Evolutionary conservation across 2,113 vertebrate genomes (phyloP).

Genomic region (Rhinopithecus roxellana): DNA sequence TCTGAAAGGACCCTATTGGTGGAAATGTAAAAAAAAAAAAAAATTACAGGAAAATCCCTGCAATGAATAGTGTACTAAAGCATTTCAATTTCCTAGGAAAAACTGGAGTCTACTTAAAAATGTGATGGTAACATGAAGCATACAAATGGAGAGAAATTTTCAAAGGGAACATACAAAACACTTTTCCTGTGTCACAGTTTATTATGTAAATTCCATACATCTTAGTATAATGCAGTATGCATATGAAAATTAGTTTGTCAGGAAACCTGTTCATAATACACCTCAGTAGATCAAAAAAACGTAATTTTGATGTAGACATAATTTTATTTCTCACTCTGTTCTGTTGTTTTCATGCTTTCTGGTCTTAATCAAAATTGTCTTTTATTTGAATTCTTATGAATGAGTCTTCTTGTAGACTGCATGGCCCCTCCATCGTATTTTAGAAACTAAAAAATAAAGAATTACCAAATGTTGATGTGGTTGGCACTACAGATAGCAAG

Average conservation of each 20-base stretch:
- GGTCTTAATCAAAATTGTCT: slow-evolving; percentile 10
- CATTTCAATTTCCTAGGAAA: slow-evolving; percentile 59
- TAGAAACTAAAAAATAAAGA: background rate
- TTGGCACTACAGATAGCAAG: background rate
- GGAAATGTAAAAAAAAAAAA: background rate
- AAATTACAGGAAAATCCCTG: slow-evolving; percentile 39
- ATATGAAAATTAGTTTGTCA: slow-evolving; percentile 22
- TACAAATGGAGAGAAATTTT: slow-evolving; percentile 45
- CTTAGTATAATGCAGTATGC: background rate
- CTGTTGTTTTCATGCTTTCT: background rate
- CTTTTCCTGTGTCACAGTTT: background rate
- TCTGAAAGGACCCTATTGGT: slow-evolving; percentile 61
- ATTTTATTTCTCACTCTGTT: background rate
- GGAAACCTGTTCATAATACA: background rate
- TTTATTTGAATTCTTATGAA: slow-evolving; percentile 39
- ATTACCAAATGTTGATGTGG: background rate
- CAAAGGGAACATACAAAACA: slow-evolving; percentile 14
- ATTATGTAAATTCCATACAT: background rate
- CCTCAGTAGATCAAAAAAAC: slow-evolving; percentile 17
- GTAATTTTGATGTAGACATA: background rate
- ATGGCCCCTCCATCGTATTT: background rate
- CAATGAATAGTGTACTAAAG: slow-evolving; percentile 43
- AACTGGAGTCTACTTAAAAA: slow-evolving; percentile 41
- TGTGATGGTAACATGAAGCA: slow-evolving; percentile 34
- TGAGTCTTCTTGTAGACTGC: background rate